These are phyloP conservation scores for Rhagium mordax DNA, from an alignment of 2,888 invertebrate genomes.

Conservation along the genomic window DNA sequence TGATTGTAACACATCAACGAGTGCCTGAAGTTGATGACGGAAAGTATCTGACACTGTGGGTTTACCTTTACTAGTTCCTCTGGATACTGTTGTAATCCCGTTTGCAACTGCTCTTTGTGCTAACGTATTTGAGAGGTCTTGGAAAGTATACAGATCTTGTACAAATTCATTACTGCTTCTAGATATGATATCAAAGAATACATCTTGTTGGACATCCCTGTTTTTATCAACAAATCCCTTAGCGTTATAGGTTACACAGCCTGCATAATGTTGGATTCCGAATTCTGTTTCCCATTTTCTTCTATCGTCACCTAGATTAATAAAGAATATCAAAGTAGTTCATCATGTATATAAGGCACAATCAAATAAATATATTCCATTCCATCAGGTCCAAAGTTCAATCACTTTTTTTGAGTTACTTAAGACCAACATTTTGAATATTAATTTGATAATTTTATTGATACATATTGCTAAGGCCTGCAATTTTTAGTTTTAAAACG, in stretches of 20 bases:
- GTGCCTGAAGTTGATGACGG: conserved; percentile 87
- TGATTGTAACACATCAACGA: conserved; percentile 90
- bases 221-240: conserved; percentile 94
- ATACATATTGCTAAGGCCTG: too few relatives aligned
- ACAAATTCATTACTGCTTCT: conserved; percentile 88
- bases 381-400: too few relatives aligned
- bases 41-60: conserved; percentile 93
- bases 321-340: neutral
- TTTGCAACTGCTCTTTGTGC: conserved; percentile 56
- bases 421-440: too few relatives aligned
- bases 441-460: too few relatives aligned
- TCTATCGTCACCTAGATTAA: conserved; percentile 77
- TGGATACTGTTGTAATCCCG: conserved; percentile 77
- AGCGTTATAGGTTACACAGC: conserved; percentile 86
- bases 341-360: too few relatives aligned
- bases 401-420: too few relatives aligned
- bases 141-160: conserved; percentile 81
- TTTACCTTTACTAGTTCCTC: conserved; percentile 91
- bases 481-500: too few relatives aligned
- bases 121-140: conserved; percentile 69
- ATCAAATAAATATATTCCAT: too few relatives aligned
- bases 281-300: conserved; percentile 93
- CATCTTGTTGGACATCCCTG: conserved; percentile 93
- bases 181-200: conserved; percentile 91
- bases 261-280: conserved; percentile 91